These are phyloP conservation scores for Orchestes rusci DNA, from an alignment of 2,888 invertebrate species.

Conservation along the genomic window DNA sequence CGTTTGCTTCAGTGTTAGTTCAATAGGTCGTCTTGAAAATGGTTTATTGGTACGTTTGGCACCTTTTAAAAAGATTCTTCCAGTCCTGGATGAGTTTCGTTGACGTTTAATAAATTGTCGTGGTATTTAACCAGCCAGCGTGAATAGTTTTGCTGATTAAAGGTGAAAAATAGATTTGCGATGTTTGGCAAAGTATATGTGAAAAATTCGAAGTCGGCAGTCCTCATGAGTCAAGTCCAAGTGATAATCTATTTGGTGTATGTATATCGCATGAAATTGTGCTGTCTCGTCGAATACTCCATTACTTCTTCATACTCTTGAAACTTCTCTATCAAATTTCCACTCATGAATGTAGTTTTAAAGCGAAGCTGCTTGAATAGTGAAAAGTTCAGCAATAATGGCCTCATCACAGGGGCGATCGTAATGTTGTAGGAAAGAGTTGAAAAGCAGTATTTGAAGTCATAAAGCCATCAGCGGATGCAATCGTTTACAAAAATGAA, in stretches of 20 bases:
- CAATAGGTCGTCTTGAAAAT: slow-evolving; percentile 35
- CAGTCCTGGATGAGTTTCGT: slow-evolving; percentile 34
- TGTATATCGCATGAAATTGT: slow-evolving; percentile 18
- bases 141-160: slow-evolving; percentile 37
- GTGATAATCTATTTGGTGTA: slow-evolving; percentile 11
- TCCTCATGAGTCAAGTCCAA: slow-evolving; percentile 10
- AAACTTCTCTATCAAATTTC: slow-evolving; percentile 19
- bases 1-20: slow-evolving; percentile 28
- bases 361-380: slow-evolving; percentile 9
- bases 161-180: slow-evolving; percentile 33
- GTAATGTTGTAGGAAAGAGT: no score
- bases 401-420: no score
- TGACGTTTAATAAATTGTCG: slow-evolving; percentile 33
- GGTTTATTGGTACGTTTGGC: slow-evolving; percentile 34
- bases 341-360: slow-evolving; percentile 8
- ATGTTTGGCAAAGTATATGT: slow-evolving; percentile 32
- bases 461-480: no score
- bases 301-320: slow-evolving; percentile 23
- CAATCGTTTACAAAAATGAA: no score
- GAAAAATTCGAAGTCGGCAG: slow-evolving; percentile 27
- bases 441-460: no score
- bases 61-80: slow-evolving; percentile 28
- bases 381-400: slow-evolving; percentile 21
- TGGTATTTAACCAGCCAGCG: slow-evolving; percentile 33
- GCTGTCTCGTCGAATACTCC: slow-evolving; percentile 23